Conservation (phyloP, 2,113 vertebrate species). For the Trematocara zebra region DNA sequence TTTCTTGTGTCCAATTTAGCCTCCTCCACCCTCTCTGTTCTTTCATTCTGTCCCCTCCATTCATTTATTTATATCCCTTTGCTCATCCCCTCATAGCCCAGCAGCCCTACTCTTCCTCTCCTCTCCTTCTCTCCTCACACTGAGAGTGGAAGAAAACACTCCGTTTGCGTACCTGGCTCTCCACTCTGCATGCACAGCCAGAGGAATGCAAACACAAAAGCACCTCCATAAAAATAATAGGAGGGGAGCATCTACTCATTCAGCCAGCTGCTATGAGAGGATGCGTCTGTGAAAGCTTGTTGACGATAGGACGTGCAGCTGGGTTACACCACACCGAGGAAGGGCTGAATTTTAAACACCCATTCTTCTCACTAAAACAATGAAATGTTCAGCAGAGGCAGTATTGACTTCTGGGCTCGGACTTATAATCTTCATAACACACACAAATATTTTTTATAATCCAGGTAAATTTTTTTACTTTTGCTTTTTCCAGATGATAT, state of each 20-base stretch:
- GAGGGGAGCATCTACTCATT: background rate
- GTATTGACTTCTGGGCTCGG: background rate
- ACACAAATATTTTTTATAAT: background rate
- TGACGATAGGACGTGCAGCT: background rate
- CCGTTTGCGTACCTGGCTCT: slow-evolving; percentile 19
- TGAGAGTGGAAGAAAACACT: background rate
- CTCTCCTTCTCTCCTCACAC: background rate
- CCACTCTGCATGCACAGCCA: background rate
- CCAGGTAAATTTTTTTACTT: background rate
- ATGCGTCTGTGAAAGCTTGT: background rate
- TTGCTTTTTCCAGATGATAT: background rate
- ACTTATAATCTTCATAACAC: background rate
- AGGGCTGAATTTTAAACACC: background rate
- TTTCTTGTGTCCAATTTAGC: slow-evolving; percentile 47
- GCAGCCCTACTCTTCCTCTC: background rate
- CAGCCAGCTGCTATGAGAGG: background rate
- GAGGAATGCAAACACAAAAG: slow-evolving; percentile 6
- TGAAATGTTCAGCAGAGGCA: background rate
- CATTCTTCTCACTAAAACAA: background rate
- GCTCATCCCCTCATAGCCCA: background rate
- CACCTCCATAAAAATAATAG: background rate
- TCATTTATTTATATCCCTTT: slow-evolving; percentile 60
- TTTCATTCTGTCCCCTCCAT: slow-evolving; percentile 10
- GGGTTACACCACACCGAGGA: background rate
- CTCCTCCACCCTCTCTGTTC: slow-evolving; percentile 4